Evolutionary conservation across 2,797 vertebrate genomes (phyloP), one percentile per base, ranked within the genome.

Genomic region (Dendrocincla tyrannina): DNA sequence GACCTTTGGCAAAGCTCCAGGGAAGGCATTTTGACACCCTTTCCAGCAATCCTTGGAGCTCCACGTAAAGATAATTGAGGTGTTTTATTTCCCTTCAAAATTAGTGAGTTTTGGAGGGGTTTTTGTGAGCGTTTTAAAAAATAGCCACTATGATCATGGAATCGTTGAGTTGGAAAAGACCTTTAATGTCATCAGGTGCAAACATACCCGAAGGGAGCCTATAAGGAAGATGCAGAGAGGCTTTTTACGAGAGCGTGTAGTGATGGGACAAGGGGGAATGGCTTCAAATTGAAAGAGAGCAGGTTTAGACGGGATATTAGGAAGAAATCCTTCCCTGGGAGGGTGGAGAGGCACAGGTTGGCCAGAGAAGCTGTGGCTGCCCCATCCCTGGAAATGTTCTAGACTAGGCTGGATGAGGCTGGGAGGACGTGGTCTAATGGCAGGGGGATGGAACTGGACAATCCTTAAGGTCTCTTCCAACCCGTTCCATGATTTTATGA

Each of bases 61-160:
- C 32, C 35, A 35, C 0, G 0, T 25, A 47, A 70, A 35, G 25
- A 16, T 49, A 37, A 64, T 9, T 6, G 16, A 58, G 47, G 42
- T 5, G 5, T 8, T 91, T 88, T 56, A 32, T 69, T 67, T 83
- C 15, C 33, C 11, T 8, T 44, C 30, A 62, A 22, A 42, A 32
- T 5, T 2, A 11, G 13, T 6, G 14, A 25, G 9, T 10, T 7
- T 42, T 62, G 52, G 11, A 5, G 47, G 14, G 8, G 44, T 64
- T 70, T 19, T 14, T 17, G 18, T 5, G 1, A 4, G 7, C 6
- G 18, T 74, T 78, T 41, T 5, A 4, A 28, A 52, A 80, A 91
- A n/a, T 9, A 63, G 17, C 5, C 0, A 0, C 1, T 8, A 49
- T 15, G 32, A 20, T 19, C 15, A 41, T 2, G 27, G 50, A 39